Evolutionary conservation across 30 jellyfish, hydroid and myxozoan species (phyloP).

Genomic region (Turritopsis dohrnii): DNA sequence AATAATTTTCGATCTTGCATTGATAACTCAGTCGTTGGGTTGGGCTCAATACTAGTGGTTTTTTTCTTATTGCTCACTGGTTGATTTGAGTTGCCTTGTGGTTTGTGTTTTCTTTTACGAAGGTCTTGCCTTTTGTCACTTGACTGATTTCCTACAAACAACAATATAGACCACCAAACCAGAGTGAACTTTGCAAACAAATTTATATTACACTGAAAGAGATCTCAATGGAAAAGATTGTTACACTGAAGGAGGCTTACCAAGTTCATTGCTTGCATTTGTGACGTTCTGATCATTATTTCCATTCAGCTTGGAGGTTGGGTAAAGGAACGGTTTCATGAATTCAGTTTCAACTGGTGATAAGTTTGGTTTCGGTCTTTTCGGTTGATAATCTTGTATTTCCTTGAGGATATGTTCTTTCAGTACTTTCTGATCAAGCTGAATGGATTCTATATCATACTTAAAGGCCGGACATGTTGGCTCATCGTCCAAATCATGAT

Average conservation of each 20-base stretch:
- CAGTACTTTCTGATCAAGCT: constrained; percentile 45
- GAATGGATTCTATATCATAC: constrained; percentile 60
- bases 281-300: not conserved
- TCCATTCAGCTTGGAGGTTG: not conserved
- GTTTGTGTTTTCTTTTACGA: constrained; percentile 55
- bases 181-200: no score
- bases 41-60: constrained; percentile 26
- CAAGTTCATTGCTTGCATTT: not conserved
- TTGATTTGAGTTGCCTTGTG: not conserved
- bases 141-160: not conserved
- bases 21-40: constrained; percentile 27
- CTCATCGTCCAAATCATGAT: constrained; percentile 87
- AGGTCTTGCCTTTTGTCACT: constrained; percentile 32
- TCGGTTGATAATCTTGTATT: constrained; percentile 60
- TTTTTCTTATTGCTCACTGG: constrained; percentile 34
- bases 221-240: not conserved
- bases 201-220: no score
- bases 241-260: not conserved
- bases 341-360: constrained; percentile 72
- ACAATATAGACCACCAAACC: not conserved
- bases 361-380: constrained; percentile 62
- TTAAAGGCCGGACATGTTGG: constrained; percentile 62
- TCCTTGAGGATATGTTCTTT: constrained; percentile 66
- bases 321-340: constrained; percentile 22
- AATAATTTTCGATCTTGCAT: constrained; percentile 58